These are phyloP conservation scores for Coturnix japonica DNA, from an alignment of 2,113 vertebrate genomes.

Conservation along the genomic window DNA sequence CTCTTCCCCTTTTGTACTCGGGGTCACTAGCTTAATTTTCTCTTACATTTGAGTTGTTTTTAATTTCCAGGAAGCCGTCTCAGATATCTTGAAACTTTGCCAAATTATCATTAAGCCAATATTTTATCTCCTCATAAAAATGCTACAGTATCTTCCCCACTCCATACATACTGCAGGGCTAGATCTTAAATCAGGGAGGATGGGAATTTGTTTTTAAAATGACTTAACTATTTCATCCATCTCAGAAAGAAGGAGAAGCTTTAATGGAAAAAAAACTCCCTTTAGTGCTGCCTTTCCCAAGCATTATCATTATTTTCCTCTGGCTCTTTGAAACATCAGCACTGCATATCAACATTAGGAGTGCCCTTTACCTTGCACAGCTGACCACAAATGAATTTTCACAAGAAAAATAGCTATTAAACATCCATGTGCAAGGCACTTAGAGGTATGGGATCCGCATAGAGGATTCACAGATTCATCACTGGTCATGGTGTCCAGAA, in stretches of 20 bases:
- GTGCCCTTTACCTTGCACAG: slow-evolving; percentile 16
- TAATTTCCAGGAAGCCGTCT: slow-evolving; percentile 75
- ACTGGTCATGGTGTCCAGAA: neutral
- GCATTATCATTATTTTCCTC: neutral
- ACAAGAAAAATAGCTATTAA: slow-evolving; percentile 7
- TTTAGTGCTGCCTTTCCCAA: neutral
- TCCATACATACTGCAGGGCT: neutral
- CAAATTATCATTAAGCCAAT: slow-evolving; percentile 75
- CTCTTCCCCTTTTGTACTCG: slow-evolving; percentile 63
- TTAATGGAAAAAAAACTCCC: neutral
- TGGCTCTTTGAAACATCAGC: slow-evolving; percentile 18
- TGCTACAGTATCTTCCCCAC: slow-evolving; percentile 19
- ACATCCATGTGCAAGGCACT: neutral
- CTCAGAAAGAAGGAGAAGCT: slow-evolving; percentile 15
- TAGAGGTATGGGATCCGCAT: neutral
- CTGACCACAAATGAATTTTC: slow-evolving; percentile 23
- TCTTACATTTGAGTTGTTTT: slow-evolving; percentile 71
- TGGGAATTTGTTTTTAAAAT: slow-evolving; percentile 62
- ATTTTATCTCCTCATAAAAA: slow-evolving; percentile 74
- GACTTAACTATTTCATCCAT: slow-evolving; percentile 56
- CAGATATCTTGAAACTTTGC: slow-evolving; percentile 60
- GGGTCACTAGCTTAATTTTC: slow-evolving; percentile 71
- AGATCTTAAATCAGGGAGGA: slow-evolving; percentile 49
- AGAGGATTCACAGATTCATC: slow-evolving; percentile 10
- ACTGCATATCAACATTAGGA: neutral